These are phyloP conservation scores for Sternotherus odoratus DNA, from an alignment of 2,797 vertebrate species.

Conservation along the genomic window DNA sequence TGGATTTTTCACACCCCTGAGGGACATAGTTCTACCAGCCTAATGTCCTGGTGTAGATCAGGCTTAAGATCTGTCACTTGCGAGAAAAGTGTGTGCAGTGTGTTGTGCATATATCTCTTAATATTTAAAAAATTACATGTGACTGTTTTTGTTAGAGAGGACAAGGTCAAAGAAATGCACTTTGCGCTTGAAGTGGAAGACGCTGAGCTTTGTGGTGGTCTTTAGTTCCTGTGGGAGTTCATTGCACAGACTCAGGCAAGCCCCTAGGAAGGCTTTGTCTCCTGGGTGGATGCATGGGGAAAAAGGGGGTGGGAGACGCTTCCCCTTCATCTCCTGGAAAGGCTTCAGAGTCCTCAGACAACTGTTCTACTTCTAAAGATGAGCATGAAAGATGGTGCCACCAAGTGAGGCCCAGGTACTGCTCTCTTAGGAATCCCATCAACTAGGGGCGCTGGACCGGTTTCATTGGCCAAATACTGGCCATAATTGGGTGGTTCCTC, in stretches of 20 bases:
- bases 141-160: background rate
- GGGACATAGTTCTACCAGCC: no score
- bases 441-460: background rate
- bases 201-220: background rate
- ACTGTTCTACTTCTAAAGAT: background rate
- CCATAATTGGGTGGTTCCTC: background rate
- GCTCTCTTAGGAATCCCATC: background rate
- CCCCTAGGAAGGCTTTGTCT: accelerated
- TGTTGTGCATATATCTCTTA: no score
- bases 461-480: background rate
- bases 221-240: background rate
- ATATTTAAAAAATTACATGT: no score
- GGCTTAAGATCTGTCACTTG: background rate
- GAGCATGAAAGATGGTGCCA: accelerated
- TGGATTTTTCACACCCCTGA: no score
- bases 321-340: accelerated
- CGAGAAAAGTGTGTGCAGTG: background rate
- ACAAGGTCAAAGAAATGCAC: no score
- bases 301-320: accelerated
- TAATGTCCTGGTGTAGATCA: background rate
- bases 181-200: background rate
- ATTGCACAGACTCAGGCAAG: accelerated
- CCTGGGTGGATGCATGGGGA: accelerated
- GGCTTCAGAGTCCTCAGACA: accelerated
- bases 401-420: background rate